Conservation (phyloP, 1,140 invertebrate genomes). For the Hypsibius dujardini region DNA sequence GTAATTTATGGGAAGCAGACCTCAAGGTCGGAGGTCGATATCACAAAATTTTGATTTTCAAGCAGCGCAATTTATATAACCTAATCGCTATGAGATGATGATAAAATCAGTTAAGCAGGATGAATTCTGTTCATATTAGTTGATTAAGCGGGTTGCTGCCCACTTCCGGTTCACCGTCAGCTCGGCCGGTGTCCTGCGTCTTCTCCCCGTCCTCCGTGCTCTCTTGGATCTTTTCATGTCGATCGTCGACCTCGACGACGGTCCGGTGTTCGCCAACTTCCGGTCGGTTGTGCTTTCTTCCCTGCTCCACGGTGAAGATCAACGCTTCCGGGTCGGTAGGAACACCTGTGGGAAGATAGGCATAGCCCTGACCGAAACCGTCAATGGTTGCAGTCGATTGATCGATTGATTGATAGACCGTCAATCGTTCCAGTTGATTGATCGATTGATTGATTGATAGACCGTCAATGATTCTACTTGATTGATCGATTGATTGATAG, state of each 20-base stretch:
- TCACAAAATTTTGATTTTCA: neutral
- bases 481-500: too few species aligned
- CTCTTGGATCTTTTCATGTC: neutral
- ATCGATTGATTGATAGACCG: too few species aligned
- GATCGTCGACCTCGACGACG: neutral
- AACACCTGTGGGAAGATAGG: neutral
- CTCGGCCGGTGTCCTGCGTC: neutral
- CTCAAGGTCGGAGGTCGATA: neutral
- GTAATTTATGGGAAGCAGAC: neutral
- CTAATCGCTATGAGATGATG: neutral
- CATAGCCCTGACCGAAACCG: too few species aligned
- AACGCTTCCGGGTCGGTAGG: neutral
- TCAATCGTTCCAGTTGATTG: too few species aligned
- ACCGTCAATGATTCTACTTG: too few species aligned
- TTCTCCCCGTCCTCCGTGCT: neutral
- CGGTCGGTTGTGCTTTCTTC: neutral
- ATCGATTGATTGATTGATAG: too few species aligned
- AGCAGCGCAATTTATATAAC: neutral
- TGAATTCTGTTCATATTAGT: neutral
- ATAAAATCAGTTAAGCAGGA: neutral
- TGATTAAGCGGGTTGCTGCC: neutral
- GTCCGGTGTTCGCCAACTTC: neutral
- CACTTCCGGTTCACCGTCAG: slow-evolving; percentile 5
- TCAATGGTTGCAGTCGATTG: too few species aligned
- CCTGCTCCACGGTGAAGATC: neutral